These are phyloP conservation scores for Amitus sp. DNA, from an alignment of 2,888 invertebrate species.

Conservation along the genomic window DNA sequence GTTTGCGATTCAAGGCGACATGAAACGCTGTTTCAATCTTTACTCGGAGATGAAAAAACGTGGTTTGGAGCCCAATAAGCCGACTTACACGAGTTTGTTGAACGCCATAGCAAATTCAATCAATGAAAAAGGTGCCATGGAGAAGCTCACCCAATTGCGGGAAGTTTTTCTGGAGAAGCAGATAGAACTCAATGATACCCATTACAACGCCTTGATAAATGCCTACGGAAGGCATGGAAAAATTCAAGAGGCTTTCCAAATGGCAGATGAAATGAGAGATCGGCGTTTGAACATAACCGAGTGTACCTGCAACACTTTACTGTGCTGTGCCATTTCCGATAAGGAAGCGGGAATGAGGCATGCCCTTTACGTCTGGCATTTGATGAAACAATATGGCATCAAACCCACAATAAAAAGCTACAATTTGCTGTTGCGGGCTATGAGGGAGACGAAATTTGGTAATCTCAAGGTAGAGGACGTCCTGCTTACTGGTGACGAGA, in stretches of 20 bases:
- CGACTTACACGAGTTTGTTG: slow-evolving; percentile 86
- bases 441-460: slow-evolving; percentile 85
- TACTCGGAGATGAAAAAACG: slow-evolving; percentile 85
- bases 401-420: slow-evolving; percentile 79
- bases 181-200: slow-evolving; percentile 76
- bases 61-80: slow-evolving; percentile 74
- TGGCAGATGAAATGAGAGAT: slow-evolving; percentile 86
- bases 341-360: slow-evolving; percentile 83
- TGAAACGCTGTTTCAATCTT: slow-evolving; percentile 85
- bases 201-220: slow-evolving; percentile 91
- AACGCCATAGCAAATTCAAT: slow-evolving; percentile 89
- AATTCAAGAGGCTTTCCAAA: slow-evolving; percentile 77
- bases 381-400: slow-evolving; percentile 75
- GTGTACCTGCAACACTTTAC: slow-evolving; percentile 80
- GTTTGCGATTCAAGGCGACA: slow-evolving; percentile 83
- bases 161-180: slow-evolving; percentile 76
- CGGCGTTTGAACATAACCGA: slow-evolving; percentile 72
- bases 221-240: slow-evolving; percentile 89
- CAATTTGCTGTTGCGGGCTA: slow-evolving; percentile 82
- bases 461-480: slow-evolving; percentile 58
- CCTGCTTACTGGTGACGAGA: slow-evolving; percentile 23
- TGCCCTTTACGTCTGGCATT: slow-evolving; percentile 86
- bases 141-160: slow-evolving; percentile 74
- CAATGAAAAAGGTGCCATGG: slow-evolving; percentile 73
- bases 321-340: slow-evolving; percentile 87